These are phyloP conservation scores for Varanus komodoensis DNA, from an alignment of 2,113 vertebrate species.

Conservation along the genomic window DNA sequence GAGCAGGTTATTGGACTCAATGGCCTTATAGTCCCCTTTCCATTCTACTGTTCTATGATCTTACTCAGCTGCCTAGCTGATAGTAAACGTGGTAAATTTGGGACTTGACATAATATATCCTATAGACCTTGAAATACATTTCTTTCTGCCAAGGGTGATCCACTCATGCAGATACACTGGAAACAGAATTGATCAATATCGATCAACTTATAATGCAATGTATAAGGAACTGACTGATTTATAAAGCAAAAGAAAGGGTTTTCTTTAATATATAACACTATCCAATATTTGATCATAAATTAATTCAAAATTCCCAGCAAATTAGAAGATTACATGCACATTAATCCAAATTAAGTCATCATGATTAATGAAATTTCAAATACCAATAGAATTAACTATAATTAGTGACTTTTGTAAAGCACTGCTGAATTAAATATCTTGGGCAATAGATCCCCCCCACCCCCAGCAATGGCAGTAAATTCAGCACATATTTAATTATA, in stretches of 20 bases:
- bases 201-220: constrained; percentile 19
- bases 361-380: constrained; percentile 57
- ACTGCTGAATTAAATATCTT: constrained; percentile 58
- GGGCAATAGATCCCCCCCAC: constrained; percentile 13
- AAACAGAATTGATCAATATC: background rate
- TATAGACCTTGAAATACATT: background rate
- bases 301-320: constrained; percentile 58
- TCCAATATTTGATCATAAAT: constrained; percentile 53
- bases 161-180: constrained; percentile 26
- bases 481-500: constrained; percentile 63
- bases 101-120: background rate
- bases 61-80: background rate
- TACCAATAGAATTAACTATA: constrained; percentile 66
- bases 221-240: background rate
- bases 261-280: constrained; percentile 54
- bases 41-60: too few relatives aligned
- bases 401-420: constrained; percentile 50
- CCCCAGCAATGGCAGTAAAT: constrained; percentile 50
- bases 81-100: background rate
- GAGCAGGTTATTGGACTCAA: too few relatives aligned
- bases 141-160: background rate
- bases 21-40: too few relatives aligned
- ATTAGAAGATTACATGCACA: constrained; percentile 47
- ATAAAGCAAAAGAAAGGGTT: constrained; percentile 8
- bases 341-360: constrained; percentile 66